Base-by-base conservation (phyloP, 2,113 vertebrate species). In the Gnathonemus echidnorhynchus region DNA sequence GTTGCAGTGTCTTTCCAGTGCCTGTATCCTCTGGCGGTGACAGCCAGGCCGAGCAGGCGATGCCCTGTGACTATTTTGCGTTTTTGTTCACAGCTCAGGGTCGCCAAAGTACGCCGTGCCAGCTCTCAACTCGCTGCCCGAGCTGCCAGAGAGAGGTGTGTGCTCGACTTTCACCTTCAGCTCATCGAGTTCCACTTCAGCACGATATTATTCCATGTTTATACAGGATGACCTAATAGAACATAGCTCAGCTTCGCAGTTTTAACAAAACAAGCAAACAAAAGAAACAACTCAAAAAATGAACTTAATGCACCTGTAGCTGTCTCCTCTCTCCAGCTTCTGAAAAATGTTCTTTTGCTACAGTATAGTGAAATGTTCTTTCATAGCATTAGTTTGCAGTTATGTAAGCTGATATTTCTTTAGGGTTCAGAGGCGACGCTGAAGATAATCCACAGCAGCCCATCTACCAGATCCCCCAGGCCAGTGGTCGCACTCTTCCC, bases 121-220 rank as follows among this genome's bases (percentile, higher is more conserved):
- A 7, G 56, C 90, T 45, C 92, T 93, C 52, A 93, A 93, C 91
- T 91, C 92, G 58, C 90, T 94, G 70, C 91, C 93, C 45, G 94
- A 94, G 90, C 89, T 93, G 10, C 92, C 94, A 88, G 93, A 94
- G 46, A 91, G 87, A 92, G 93, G 94, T 94, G 90, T 86, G 77
- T n/a, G 31, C n/a, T 24, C 2, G 31, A 11, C 21, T 3, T 8
- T 88, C 19, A 48, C 35, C 58, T 89, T 35, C 42, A 3, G 7
- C 21, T 46, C 56, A 35, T 5, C n/a, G 31, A 39, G 42, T 83
- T 83, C 17, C 35, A 21, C 77, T 21, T n/a, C 56, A 62, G 77
- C 39, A 83, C 27, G 5, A 1, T 35, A 15, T 39, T 2, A 39
- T 17, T 27, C n/a, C 62, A 27, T 66, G 62, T 27, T 66, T 27